A percentile compares a stretch with the other conserved stretches of the same genome.
These are phyloP conservation scores for Melopsittacus undulatus DNA, from an alignment of 2,797 vertebrate genomes.

Conservation along the genomic window DNA sequence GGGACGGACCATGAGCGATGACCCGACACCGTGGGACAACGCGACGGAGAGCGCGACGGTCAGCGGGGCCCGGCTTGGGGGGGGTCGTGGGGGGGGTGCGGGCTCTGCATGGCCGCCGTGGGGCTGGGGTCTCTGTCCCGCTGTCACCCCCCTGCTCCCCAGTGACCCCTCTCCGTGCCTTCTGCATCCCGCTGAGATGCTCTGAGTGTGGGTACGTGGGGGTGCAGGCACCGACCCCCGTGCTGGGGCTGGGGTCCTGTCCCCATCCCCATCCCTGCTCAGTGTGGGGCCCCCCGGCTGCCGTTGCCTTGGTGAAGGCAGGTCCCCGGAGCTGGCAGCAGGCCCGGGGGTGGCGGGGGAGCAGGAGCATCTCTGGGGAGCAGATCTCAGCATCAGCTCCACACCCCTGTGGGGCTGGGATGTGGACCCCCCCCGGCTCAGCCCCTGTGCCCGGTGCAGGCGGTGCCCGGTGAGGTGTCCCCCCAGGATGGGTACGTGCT, in stretches of 20 bases:
- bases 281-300: background rate
- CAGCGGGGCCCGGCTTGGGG: constrained; percentile 66
- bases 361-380: background rate
- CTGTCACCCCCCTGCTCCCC: background rate
- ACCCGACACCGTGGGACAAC: constrained; percentile 90
- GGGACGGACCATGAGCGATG: constrained; percentile 92
- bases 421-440: background rate
- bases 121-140: rapidly evolving
- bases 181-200: background rate
- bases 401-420: background rate
- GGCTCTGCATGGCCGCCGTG: background rate
- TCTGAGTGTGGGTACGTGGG: background rate
- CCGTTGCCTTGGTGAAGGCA: constrained; percentile 38
- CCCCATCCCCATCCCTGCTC: rapidly evolving
- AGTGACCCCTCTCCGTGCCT: background rate
- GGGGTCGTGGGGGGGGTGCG: background rate
- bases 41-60: constrained; percentile 88
- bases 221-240: background rate
- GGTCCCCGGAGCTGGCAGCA: background rate
- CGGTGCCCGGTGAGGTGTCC: constrained; percentile 67
- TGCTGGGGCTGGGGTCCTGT: background rate
- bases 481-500: constrained; percentile 87
- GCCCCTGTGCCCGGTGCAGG: background rate
- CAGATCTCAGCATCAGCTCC: background rate
- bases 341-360: constrained; percentile 34